Evolutionary conservation across 2,113 vertebrate species (phyloP).

Genomic region (Seriola aureovittata): DNA sequence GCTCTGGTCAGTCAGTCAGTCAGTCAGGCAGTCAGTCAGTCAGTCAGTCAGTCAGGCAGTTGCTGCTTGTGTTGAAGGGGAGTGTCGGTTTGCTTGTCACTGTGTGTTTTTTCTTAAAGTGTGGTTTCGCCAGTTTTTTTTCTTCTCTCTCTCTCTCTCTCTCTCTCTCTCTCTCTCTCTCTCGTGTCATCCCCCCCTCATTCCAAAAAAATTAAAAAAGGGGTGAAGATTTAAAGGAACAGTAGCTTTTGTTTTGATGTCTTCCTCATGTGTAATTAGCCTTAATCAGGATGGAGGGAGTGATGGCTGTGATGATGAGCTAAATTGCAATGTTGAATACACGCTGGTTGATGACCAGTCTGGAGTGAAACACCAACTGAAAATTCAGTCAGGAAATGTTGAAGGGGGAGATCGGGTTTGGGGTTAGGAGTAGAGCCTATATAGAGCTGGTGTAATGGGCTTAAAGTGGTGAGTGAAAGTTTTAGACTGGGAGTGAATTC

Average conservation of each 20-base stretch:
- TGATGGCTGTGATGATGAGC: not conserved
- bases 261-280: slow-evolving; percentile 55
- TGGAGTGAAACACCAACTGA: slow-evolving; percentile 1
- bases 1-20: slow-evolving; percentile 38
- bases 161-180: too few relatives aligned
- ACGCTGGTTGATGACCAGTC: slow-evolving; percentile 21
- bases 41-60: slow-evolving; percentile 18
- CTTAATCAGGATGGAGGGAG: slow-evolving; percentile 35
- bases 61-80: slow-evolving; percentile 44
- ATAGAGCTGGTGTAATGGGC: not conserved
- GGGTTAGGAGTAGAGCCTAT: not conserved
- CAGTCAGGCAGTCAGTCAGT: slow-evolving; percentile 5
- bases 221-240: slow-evolving; percentile 76
- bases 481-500: not conserved
- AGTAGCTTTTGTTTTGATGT: slow-evolving; percentile 64
- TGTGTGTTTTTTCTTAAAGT: slow-evolving; percentile 19
- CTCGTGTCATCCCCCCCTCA: slow-evolving; percentile 25
- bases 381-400: not conserved
- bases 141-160: not conserved
- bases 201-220: slow-evolving; percentile 58
- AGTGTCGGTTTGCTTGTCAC: slow-evolving; percentile 47
- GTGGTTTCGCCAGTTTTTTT: slow-evolving; percentile 52
- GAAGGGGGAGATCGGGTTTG: not conserved
- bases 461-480: not conserved
- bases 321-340: slow-evolving; percentile 20